Percentiles rank a stretch among this genome's conserved stretches.
Evolutionary conservation across 2,888 invertebrate genomes (phyloP).

Genomic region (Drymonia ruficornis): DNA sequence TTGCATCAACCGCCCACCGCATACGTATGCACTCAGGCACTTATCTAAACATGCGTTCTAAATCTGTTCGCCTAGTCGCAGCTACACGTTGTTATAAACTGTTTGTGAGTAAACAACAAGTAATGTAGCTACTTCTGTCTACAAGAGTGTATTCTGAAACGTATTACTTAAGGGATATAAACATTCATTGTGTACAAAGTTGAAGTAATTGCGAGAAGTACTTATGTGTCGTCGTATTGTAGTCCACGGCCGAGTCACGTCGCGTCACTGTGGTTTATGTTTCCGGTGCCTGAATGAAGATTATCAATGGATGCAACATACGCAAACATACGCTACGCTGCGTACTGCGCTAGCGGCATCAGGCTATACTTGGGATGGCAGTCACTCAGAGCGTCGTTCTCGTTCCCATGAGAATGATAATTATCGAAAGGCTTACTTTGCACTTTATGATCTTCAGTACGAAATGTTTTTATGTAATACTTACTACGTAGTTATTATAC

Average conservation of each 20-base stretch:
- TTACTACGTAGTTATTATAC: too few relatives aligned
- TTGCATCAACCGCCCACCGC: too few relatives aligned
- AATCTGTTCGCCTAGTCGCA: too few relatives aligned
- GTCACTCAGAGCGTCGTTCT: slow-evolving; percentile 63
- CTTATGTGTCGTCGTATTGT: slow-evolving; percentile 44
- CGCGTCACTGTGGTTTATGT: slow-evolving; percentile 74
- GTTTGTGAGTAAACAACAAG: background rate
- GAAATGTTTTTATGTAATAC: too few relatives aligned
- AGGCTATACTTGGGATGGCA: slow-evolving; percentile 41
- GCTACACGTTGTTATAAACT: too few relatives aligned
- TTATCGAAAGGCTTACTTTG: too few relatives aligned
- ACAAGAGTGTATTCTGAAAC: background rate
- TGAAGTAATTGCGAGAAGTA: slow-evolving; percentile 30
- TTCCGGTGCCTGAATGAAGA: slow-evolving; percentile 77
- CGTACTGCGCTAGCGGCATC: slow-evolving; percentile 23
- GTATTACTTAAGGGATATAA: slow-evolving; percentile 10
- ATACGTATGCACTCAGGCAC: too few relatives aligned
- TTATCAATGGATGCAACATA: slow-evolving; percentile 70
- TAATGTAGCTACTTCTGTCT: background rate
- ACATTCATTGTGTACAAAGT: slow-evolving; percentile 25
- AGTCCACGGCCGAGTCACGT: slow-evolving; percentile 51
- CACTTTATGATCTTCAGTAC: too few relatives aligned
- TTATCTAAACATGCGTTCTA: too few relatives aligned
- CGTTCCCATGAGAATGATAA: too few relatives aligned
- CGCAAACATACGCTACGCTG: slow-evolving; percentile 45